Conservation (phyloP, 2,797 vertebrate genomes). For the Gymnocypris eckloni region DNA sequence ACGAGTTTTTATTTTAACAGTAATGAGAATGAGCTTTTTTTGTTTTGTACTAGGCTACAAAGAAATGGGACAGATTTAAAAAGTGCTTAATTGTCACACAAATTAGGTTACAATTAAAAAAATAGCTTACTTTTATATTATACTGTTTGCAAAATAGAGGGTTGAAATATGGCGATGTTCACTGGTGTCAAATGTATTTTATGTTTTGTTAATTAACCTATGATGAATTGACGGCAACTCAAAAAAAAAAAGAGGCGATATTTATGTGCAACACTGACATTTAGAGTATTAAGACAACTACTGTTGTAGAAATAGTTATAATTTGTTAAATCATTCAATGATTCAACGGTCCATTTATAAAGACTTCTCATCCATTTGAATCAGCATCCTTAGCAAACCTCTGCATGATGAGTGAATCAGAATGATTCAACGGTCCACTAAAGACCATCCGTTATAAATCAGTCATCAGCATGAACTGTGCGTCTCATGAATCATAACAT, state of each 20-base stretch:
- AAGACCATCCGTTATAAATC: constrained; percentile 19
- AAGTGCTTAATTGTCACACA: not conserved
- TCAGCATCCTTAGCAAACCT: not conserved
- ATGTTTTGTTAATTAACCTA: not conserved
- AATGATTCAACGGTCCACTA: no score
- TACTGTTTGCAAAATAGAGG: not conserved
- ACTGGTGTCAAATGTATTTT: not conserved
- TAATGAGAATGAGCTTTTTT: not conserved
- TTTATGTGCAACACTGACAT: not conserved
- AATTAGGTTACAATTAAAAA: not conserved
- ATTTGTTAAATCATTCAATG: no score
- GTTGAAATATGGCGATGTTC: not conserved
- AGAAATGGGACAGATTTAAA: not conserved
- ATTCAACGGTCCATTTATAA: no score
- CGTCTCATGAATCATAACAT: constrained; percentile 14
- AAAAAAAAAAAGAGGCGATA: not conserved
- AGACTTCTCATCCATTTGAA: not conserved
- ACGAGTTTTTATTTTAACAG: not conserved
- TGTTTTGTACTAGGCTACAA: not conserved
- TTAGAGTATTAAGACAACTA: not conserved
- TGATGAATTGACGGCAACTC: not conserved
- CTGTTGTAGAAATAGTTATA: not conserved
- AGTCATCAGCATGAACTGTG: not conserved
- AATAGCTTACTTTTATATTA: not conserved
- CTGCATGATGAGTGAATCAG: not conserved